Percentiles rank a stretch among this genome's conserved stretches.
phyloP scores from a whole-genome alignment of 2,888 invertebrate species.

The Lymantria dispar region DNA sequence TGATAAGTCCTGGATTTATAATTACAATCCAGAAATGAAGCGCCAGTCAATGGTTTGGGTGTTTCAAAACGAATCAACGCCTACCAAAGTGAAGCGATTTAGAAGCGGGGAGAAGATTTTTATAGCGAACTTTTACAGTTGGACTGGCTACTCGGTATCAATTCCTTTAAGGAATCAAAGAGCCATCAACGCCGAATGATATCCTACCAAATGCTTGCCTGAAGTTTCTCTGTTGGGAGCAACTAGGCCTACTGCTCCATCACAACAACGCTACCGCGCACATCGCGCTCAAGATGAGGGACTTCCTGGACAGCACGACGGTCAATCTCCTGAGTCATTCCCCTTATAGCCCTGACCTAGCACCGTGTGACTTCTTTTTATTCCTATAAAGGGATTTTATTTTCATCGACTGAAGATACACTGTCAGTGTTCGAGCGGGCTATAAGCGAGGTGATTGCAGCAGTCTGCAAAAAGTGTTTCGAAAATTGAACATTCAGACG shows the following conservation, averaged over 20 bases:
- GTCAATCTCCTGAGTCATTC: neutral
- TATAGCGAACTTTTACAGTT: neutral
- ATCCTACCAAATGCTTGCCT: neutral
- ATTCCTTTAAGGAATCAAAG: neutral
- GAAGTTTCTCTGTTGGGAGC: neutral
- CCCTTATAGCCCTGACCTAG: neutral
- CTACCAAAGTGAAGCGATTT: neutral
- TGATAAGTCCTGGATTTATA: too few relatives aligned
- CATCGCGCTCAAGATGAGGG: slow-evolving; percentile 1
- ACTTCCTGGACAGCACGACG: neutral
- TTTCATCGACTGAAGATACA: neutral
- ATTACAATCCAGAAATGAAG: too few relatives aligned
- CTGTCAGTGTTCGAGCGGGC: neutral
- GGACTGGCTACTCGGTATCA: neutral
- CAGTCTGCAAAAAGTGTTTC: neutral
- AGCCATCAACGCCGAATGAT: neutral
- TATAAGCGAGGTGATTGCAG: neutral
- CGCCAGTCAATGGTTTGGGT: too few relatives aligned
- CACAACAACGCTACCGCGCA: neutral
- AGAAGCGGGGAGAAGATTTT: neutral
- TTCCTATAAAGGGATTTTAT: neutral
- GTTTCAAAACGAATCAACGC: too few relatives aligned
- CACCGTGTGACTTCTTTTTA: too few relatives aligned
- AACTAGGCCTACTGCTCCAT: neutral
- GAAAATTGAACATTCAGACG: neutral